Percentiles rank a stretch among this genome's conserved stretches.
These are phyloP conservation scores for Pogona vitticeps DNA, from an alignment of 2,113 vertebrate species.

Conservation along the genomic window DNA sequence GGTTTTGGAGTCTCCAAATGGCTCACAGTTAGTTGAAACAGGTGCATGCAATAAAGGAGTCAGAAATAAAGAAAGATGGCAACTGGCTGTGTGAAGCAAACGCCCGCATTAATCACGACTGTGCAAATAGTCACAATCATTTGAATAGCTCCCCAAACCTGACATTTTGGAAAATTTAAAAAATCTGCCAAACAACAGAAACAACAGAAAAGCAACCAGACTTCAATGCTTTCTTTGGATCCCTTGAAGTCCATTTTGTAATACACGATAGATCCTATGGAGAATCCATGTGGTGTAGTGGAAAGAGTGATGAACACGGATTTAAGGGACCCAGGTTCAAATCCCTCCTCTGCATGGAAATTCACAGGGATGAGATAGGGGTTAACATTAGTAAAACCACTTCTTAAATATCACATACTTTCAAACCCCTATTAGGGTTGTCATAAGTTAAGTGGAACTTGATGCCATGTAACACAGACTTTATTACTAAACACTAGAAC, in stretches of 20 bases:
- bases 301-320: too few relatives aligned
- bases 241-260: background rate
- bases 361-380: too few relatives aligned
- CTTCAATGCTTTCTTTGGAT: background rate
- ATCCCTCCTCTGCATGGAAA: too few relatives aligned
- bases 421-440: too few relatives aligned
- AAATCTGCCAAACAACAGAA: background rate
- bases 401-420: too few relatives aligned
- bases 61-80: constrained; percentile 71
- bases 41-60: constrained; percentile 75
- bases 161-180: background rate
- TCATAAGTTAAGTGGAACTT: too few relatives aligned
- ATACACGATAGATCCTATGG: background rate
- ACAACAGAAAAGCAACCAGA: too few relatives aligned
- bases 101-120: constrained; percentile 58
- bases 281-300: too few relatives aligned
- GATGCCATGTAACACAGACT: background rate
- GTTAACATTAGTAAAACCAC: too few relatives aligned
- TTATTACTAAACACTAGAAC: background rate
- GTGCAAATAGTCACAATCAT: constrained; percentile 49
- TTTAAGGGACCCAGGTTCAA: too few relatives aligned
- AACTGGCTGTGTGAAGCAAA: constrained; percentile 70
- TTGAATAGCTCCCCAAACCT: constrained; percentile 49
- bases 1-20: constrained; percentile 58
- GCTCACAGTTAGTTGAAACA: constrained; percentile 68